These are phyloP conservation scores for Tarsius wallacei DNA, from an alignment of 2,797 vertebrate species.

Conservation along the genomic window DNA sequence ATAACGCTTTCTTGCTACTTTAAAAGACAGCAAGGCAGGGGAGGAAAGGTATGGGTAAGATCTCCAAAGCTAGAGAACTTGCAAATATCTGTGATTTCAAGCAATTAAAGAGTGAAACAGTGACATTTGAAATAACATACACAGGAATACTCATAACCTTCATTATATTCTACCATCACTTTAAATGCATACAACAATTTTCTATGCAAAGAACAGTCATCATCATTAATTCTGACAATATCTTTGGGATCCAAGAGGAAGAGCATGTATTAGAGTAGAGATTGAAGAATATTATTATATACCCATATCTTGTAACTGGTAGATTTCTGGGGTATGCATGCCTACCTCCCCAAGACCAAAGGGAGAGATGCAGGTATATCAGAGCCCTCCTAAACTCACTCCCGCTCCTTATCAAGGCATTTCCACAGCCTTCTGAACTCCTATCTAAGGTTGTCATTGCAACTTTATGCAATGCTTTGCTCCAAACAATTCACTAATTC, in stretches of 20 bases:
- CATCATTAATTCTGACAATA: background rate
- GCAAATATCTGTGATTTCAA: background rate
- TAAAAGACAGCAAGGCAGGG: background rate
- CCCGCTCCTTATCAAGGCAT: background rate
- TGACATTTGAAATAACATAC: background rate
- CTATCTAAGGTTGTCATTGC: conserved; percentile 67
- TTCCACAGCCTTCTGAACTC: background rate
- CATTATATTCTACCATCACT: background rate
- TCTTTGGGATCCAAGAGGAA: background rate
- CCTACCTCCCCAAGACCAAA: background rate
- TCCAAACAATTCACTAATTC: conserved; percentile 84
- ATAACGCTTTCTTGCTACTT: background rate
- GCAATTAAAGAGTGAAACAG: background rate
- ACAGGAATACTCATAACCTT: background rate
- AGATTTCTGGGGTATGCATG: background rate
- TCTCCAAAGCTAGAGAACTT: background rate
- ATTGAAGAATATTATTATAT: background rate
- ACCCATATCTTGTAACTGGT: background rate
- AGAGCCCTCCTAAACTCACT: background rate
- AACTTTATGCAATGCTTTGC: conserved; percentile 20
- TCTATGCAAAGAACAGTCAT: background rate
- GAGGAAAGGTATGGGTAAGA: background rate
- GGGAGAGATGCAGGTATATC: background rate
- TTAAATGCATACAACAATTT: background rate
- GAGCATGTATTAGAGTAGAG: background rate